phyloP scores from a whole-genome alignment of 2,113 vertebrate species.

The Neotoma lepida region DNA sequence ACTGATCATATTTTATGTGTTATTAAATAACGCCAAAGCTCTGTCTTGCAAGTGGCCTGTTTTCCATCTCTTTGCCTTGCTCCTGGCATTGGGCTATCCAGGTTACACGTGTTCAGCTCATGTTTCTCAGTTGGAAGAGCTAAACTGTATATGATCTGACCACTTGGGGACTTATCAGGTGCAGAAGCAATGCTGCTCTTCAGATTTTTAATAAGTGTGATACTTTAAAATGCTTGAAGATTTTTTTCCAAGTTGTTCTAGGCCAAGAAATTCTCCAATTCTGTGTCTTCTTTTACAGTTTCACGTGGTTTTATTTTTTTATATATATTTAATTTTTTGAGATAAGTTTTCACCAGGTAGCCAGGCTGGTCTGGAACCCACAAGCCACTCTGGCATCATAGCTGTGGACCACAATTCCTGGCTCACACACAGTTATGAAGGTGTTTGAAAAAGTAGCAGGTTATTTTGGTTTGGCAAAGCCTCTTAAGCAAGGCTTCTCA shows the following conservation, averaged over 20 bases:
- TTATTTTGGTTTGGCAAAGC: neutral
- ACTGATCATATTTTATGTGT: slow-evolving; percentile 15
- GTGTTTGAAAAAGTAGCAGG: neutral
- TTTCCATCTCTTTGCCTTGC: neutral
- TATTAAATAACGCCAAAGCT: slow-evolving; percentile 24
- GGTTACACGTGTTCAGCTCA: neutral
- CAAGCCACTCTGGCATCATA: neutral
- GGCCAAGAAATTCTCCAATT: neutral
- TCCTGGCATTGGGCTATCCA: neutral
- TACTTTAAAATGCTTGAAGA: slow-evolving; percentile 11
- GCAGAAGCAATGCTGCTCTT: neutral
- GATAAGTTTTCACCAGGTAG: neutral
- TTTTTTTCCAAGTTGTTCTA: neutral
- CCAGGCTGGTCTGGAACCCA: neutral
- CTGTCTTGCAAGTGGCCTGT: neutral
- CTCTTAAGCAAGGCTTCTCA: neutral
- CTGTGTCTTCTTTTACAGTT: slow-evolving; percentile 19
- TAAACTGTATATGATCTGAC: neutral
- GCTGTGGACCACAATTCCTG: accelerated
- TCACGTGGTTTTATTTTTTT: neutral
- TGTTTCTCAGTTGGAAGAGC: slow-evolving; percentile 26
- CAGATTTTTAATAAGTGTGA: neutral
- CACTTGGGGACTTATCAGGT: neutral
- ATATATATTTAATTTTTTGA: neutral
- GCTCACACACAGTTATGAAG: neutral